Conservation (phyloP, 2,888 invertebrate genomes). For the Geophilus truncorum region DNA sequence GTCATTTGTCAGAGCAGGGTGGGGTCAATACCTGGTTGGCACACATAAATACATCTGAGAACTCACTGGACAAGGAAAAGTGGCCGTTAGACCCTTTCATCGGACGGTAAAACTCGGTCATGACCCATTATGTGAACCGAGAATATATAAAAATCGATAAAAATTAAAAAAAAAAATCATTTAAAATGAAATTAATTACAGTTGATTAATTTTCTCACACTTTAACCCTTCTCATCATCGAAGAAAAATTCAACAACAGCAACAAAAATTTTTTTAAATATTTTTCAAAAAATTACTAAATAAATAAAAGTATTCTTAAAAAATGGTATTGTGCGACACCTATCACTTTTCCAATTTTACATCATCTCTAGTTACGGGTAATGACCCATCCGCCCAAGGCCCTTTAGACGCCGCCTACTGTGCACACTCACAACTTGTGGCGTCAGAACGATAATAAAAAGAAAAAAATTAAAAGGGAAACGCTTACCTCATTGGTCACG, state of each 20-base stretch:
- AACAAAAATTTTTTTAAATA: background rate
- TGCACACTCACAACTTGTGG: background rate
- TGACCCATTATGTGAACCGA: background rate
- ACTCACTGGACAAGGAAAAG: background rate
- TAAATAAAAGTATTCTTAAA: too few relatives aligned
- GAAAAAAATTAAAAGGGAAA: background rate
- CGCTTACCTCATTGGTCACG: constrained; percentile 8
- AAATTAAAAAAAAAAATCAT: background rate
- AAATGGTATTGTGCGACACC: too few relatives aligned
- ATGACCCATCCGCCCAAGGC: constrained; percentile 4
- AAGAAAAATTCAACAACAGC: background rate
- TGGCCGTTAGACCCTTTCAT: background rate
- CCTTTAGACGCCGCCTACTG: background rate
- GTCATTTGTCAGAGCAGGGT: background rate
- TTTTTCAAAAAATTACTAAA: too few relatives aligned
- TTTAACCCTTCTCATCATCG: too few relatives aligned
- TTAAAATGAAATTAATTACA: background rate
- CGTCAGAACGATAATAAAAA: constrained; percentile 6
- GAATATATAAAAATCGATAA: background rate
- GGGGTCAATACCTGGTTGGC: background rate
- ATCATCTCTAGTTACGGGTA: background rate
- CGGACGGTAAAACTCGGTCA: background rate
- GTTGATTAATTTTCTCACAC: background rate
- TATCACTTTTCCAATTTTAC: background rate
- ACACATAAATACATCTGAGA: background rate